Conservation (phyloP, 2,888 invertebrate genomes). For the Boloria euphrosyne region DNA sequence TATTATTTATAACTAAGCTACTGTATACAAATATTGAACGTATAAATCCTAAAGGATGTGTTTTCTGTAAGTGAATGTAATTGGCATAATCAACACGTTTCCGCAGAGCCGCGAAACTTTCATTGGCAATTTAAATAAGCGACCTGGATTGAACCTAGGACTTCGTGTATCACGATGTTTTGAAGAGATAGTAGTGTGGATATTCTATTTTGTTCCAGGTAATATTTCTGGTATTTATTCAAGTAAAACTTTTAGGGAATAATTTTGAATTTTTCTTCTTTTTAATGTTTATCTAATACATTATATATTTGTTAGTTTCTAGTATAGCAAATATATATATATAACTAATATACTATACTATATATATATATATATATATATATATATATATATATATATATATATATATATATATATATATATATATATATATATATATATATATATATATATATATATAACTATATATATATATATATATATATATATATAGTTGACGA, state of each 20-base stretch:
- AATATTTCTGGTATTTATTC: conserved; percentile 14
- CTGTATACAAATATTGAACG: neutral
- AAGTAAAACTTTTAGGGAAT: neutral
- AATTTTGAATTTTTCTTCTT: neutral
- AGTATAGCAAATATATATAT: no score
- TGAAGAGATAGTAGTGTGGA: conserved; percentile 28
- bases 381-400: no score
- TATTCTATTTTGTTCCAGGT: conserved; percentile 13
- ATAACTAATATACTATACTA: no score
- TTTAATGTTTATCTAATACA: no score
- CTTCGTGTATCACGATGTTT: conserved; percentile 39
- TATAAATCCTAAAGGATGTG: conserved; percentile 15
- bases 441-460: no score
- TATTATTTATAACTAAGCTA: no score
- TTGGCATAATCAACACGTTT: conserved; percentile 38
- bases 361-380: no score
- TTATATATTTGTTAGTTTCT: no score
- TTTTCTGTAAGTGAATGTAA: conserved; percentile 33
- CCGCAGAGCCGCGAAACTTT: conserved; percentile 24
- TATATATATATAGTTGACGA: no score
- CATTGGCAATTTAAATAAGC: conserved; percentile 38
- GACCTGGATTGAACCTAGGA: conserved; percentile 39
- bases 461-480: no score
- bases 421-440: no score
- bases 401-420: no score